Conservation (phyloP, 2,113 vertebrate genomes). For the Ondatra zibethicus region DNA sequence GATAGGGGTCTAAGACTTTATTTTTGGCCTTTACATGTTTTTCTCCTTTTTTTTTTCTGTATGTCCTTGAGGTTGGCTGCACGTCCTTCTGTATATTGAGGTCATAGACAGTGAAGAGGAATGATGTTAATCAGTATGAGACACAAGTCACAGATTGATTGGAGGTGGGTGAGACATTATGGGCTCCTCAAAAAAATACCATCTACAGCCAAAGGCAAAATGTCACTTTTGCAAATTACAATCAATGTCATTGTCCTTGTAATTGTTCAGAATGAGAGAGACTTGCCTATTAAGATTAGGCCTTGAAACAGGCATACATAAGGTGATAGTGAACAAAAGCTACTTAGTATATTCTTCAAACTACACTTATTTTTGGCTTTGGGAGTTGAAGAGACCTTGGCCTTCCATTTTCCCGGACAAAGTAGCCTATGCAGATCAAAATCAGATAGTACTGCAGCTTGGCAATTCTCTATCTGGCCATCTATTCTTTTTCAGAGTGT, state of each 20-base stretch:
- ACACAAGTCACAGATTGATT: slow-evolving; percentile 2
- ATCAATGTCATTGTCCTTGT: not conserved
- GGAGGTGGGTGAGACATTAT: not conserved
- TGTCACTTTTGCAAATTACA: not conserved
- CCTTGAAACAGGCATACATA: not conserved
- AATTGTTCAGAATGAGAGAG: not conserved
- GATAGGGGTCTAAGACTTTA: not conserved
- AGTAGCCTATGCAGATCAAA: not conserved
- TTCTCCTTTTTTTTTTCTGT: rapidly evolving
- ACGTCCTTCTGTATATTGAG: not conserved
- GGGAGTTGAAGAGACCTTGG: not conserved
- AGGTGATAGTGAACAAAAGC: not conserved
- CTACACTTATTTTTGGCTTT: not conserved
- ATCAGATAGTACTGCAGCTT: not conserved
- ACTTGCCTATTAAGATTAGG: not conserved
- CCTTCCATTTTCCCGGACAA: not conserved
- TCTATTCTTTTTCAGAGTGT: not conserved
- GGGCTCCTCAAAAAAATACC: not conserved
- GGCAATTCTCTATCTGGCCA: not conserved
- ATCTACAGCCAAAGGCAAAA: not conserved
- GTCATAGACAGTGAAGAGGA: not conserved
- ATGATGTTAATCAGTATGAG: not conserved
- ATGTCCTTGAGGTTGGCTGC: not conserved
- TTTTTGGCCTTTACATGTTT: not conserved
- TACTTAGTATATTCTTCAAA: not conserved